Evolutionary conservation across 2,797 vertebrate species (phyloP), one percentile per base, ranked within the genome.

Genomic region (Paedocypris micromegethes): DNA sequence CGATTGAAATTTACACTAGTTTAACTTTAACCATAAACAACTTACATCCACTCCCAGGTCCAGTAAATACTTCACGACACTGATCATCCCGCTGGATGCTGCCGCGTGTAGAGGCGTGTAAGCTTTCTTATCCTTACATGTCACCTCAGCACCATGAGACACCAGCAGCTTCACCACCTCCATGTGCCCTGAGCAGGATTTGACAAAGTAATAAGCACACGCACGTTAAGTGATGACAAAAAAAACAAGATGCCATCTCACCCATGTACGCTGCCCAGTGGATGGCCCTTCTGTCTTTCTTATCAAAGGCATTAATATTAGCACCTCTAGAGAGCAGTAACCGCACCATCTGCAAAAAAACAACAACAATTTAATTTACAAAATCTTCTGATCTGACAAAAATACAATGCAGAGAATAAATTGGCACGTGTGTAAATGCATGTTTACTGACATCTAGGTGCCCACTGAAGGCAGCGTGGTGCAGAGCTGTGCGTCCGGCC

Each of bases 181-280:
- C 81, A 93, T 96, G 81, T 98, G 96, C 76, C 96, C 96, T 98
- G 72, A 47, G 5, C 23, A 23, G 23, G 23, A 23, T 23, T 23
- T 23, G 23, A 23, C 23, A 23, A 23, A 23, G 23, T 23, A 23
- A 23, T 23, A 23, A 23, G 23, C 38, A 47, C 42, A 61, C 6
- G 8, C 3, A 9, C 45, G 9, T 47, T 8, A 9, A 60, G 6
- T 23, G 43, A 8, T 5, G 38, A 8, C 0, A 62, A n/a, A 63
- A n/a, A 7, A 49, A 70, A 55, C 2, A 42, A 51, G 9, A 3
- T 9, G 51, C 8, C 3, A 43, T 9, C 90, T 79, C 93, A 98
- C 96, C 96, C 95, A 97, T 98, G 82, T 98, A 98, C 40, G 96
- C 93, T 58, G 95, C 96, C 96, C 96, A 98, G 77, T 98, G 96